Base-by-base conservation (phyloP, 2,888 invertebrate genomes). In the Mechanitis mazaeus region DNA sequence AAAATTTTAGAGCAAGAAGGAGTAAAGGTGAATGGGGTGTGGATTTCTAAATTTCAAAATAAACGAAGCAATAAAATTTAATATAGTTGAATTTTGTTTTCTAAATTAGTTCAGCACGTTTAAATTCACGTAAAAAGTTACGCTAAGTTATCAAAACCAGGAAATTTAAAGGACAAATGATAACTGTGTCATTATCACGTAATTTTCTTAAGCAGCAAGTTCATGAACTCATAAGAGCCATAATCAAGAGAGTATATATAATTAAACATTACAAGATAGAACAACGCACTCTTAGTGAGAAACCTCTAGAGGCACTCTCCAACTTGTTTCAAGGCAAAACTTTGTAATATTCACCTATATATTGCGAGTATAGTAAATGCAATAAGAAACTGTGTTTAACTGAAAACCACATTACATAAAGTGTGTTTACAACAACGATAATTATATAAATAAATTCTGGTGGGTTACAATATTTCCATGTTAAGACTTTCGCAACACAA, bases 231-330 rank as follows among this genome's bases (percentile, higher is more conserved):
- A 33, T 54, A 33, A 58, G 54, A 31, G 33, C 50, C 50, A 50
- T 50, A 50, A 50, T 50, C 50, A 50, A 9, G 50, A 50, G 9
- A 7, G 50, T 50, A 50, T 58, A 58, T 58, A 58, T 58, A 58
- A 58, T 58, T 58, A 54, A 58, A 58, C 54, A 58, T 58, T 58
- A 58, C 58, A 58, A 58, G 58, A 58, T 54, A 50, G 54, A 54
- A 54, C 58, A 59, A 59, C 55, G 54, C 33, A 35, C 53, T 56
- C 53, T 60, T 50, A 60, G 60, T 60, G 50, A 35, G 56, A 53
- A 56, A 56, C 56, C 63, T 64, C 63, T n/a, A 55, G 58, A 60
- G 64, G 58, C 58, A 53, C 55, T 60, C 38, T 63, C 56, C 53
- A 64, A 58, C 45, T 58, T 54, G 55, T 55, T 63, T 55, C 57